Base-by-base conservation (phyloP, 2,888 invertebrate genomes). In the Archips crataeganus region DNA sequence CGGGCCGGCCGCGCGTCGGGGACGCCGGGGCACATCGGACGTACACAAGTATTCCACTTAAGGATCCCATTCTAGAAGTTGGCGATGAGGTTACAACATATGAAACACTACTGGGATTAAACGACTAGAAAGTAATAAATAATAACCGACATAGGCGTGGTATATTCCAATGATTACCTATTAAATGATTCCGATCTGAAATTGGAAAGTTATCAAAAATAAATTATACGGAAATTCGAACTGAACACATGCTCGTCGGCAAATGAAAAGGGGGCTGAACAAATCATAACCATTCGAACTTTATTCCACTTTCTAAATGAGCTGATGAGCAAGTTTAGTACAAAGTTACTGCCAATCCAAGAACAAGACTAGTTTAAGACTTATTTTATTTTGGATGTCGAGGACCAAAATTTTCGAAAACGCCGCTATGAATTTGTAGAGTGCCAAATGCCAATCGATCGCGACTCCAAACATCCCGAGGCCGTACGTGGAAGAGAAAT, bases 161-260 rank as follows among this genome's bases (percentile, higher is more conserved):
- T 86, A 88, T 83, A 88, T 83, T 87, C 83, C 87, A 89, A 89
- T 89, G 90, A 89, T 94, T 94, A 95, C 95, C 95, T 93, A 94
- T 89, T 91, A 93, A 92, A 94, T 95, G 95, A 94, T 92, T 94
- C 95, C 95, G 95, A 94, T 95, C 94, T 94, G 95, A 94, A 95
- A 94, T 89, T 93, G 92, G 92, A 92, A 94, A 94, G 87, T 84
- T 78, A 82, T 83, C 81, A 90, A 92, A 90, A 92, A 91, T 93
- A 85, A 92, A 92, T 23, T 92, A 87, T 71, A 83, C 81, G 80
- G 76, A 78, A 85, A 79, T 83, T 79, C 80, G 79, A 86, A 84
- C 79, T 81, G 65, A 84, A 84, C 76, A 74, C 87, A 87, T 88
- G 90, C 86, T 81, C 80, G 75, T 81, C 77, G 77, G 75, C 75